Percentiles rank a stretch among this genome's conserved stretches.
phyloP scores from a whole-genome alignment of 2,888 invertebrate genomes.

The Eupithecia subumbrata region DNA sequence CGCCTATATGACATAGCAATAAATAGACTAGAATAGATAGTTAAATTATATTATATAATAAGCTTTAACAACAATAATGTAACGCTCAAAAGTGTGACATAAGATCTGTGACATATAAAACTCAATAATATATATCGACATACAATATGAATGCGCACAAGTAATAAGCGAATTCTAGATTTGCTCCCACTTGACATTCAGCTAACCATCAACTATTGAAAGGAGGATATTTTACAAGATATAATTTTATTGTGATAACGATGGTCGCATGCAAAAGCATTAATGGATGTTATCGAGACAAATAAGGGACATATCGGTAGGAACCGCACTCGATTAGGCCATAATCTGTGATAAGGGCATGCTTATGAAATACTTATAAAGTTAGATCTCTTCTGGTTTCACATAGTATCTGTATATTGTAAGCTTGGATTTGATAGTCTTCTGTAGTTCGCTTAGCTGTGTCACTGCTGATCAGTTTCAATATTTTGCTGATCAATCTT shows the following conservation, averaged over 20 bases:
- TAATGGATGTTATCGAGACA: constrained; percentile 50
- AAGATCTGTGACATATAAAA: constrained; percentile 26
- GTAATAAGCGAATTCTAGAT: constrained; percentile 44
- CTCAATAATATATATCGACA: constrained; percentile 15
- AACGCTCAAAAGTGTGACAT: constrained; percentile 43
- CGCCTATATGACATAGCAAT: constrained; percentile 84
- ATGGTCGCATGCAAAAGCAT: constrained; percentile 40
- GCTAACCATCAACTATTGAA: constrained; percentile 26
- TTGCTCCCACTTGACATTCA: constrained; percentile 42
- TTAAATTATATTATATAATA: constrained; percentile 64
- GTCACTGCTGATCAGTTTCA: constrained; percentile 45
- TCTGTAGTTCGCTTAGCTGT: constrained; percentile 81
- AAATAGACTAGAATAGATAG: constrained; percentile 81
- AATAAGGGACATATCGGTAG: constrained; percentile 75
- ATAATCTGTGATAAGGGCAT: constrained; percentile 82
- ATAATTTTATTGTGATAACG: constrained; percentile 41
- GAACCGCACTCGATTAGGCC: constrained; percentile 69
- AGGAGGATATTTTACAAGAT: constrained; percentile 35
- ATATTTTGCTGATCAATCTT: constrained; percentile 6
- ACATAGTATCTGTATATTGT: constrained; percentile 59
- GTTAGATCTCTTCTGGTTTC: constrained; percentile 60
- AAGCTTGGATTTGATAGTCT: constrained; percentile 79
- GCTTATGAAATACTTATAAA: constrained; percentile 75
- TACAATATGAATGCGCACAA: constrained; percentile 65
- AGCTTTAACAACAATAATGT: constrained; percentile 41